phyloP scores from a whole-genome alignment of 1,140 invertebrate species.

The Mycetomoellerius zeteki region DNA sequence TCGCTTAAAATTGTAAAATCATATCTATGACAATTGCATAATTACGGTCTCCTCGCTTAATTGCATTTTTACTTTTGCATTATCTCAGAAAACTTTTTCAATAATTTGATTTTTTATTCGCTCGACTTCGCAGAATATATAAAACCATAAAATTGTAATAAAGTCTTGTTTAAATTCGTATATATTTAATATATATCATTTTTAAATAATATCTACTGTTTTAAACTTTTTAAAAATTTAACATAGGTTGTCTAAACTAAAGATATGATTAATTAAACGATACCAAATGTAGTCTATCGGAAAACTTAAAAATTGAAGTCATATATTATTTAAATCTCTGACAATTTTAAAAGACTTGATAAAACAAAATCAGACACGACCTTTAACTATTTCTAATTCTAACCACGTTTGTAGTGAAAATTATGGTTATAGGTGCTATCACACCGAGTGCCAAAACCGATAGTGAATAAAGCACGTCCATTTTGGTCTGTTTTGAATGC shows the following conservation, averaged over 20 bases:
- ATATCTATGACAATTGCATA: neutral
- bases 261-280: neutral
- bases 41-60: neutral
- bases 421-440: neutral
- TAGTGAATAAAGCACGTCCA: neutral
- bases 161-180: neutral
- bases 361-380: neutral
- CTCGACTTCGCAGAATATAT: neutral
- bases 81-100: neutral
- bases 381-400: neutral
- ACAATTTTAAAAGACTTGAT: conserved; percentile 7
- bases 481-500: neutral
- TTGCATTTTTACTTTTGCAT: neutral
- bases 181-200: neutral
- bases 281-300: neutral
- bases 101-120: neutral
- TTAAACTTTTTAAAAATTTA: neutral
- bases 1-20: neutral
- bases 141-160: neutral
- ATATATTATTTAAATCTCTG: neutral
- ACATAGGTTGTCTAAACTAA: neutral
- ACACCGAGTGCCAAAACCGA: neutral
- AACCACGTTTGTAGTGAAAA: neutral
- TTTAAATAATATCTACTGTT: neutral
- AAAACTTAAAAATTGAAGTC: neutral